phyloP scores from a whole-genome alignment of 2,888 invertebrate genomes.

The Salticus scenicus region DNA sequence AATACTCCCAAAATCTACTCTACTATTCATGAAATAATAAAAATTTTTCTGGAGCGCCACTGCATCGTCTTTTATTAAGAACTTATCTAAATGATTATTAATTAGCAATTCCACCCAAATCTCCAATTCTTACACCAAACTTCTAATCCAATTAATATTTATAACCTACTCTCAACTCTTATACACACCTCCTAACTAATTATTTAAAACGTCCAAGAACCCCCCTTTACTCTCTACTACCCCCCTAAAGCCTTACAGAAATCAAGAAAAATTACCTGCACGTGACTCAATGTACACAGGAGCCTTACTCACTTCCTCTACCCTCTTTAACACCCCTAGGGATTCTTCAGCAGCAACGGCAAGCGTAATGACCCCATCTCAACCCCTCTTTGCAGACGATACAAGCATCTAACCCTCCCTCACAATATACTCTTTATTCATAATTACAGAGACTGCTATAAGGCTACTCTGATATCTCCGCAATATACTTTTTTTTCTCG shows the following conservation, averaged over 20 bases:
- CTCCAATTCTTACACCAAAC: too few relatives aligned
- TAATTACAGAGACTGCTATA: neutral
- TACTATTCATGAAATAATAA: too few relatives aligned
- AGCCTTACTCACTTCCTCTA: neutral
- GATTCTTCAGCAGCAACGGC: constrained; percentile 6
- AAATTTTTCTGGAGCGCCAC: too few relatives aligned
- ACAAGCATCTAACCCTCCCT: neutral
- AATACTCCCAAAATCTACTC: too few relatives aligned
- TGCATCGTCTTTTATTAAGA: too few relatives aligned
- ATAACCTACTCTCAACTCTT: too few relatives aligned
- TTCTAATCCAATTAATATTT: too few relatives aligned
- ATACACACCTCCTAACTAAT: neutral
- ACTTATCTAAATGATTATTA: too few relatives aligned
- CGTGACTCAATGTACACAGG: neutral
- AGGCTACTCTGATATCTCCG: neutral
- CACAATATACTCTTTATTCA: neutral
- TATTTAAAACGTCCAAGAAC: neutral
- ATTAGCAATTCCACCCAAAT: too few relatives aligned
- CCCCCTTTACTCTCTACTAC: too few relatives aligned
- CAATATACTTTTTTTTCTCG: neutral
- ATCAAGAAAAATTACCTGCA: neutral
- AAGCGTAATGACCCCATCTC: constrained; percentile 55
- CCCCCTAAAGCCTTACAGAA: neutral
- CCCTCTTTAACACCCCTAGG: constrained; percentile 20
- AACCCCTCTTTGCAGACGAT: constrained; percentile 29